These are phyloP conservation scores for Uria lomvia DNA, from an alignment of 2,113 vertebrate species.

Conservation along the genomic window DNA sequence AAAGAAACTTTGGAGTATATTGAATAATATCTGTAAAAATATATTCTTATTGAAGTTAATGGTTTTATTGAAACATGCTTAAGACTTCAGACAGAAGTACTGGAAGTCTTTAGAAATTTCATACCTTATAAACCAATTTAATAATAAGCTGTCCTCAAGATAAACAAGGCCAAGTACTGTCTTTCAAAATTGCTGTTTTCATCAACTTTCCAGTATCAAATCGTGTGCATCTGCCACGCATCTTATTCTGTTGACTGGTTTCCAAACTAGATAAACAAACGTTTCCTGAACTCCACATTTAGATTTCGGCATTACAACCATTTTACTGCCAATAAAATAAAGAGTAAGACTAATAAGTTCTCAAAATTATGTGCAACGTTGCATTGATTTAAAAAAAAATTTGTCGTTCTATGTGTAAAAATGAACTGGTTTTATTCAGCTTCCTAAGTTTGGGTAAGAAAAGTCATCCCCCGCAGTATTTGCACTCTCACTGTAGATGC, in stretches of 20 bases:
- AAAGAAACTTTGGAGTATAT: background rate
- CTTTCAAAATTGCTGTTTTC: background rate
- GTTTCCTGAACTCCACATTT: background rate
- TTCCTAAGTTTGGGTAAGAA: background rate
- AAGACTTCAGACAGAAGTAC: background rate
- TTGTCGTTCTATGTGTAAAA: background rate
- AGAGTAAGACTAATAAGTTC: background rate
- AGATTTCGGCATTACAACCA: background rate
- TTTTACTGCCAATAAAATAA: background rate
- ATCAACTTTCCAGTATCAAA: background rate
- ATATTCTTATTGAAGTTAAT: background rate
- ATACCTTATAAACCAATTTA: background rate
- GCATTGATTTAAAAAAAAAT: background rate
- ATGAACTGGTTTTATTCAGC: background rate
- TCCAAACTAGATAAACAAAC: background rate
- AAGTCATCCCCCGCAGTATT: background rate
- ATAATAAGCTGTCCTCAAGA: background rate
- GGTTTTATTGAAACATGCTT: background rate
- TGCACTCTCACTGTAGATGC: background rate
- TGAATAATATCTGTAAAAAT: background rate
- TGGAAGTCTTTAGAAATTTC: background rate
- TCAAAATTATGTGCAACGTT: rapidly evolving
- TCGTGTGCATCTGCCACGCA: background rate
- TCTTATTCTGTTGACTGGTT: background rate
- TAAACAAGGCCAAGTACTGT: background rate